These are phyloP conservation scores for Cephus spinipes DNA, from an alignment of 2,888 invertebrate species.

Conservation along the genomic window DNA sequence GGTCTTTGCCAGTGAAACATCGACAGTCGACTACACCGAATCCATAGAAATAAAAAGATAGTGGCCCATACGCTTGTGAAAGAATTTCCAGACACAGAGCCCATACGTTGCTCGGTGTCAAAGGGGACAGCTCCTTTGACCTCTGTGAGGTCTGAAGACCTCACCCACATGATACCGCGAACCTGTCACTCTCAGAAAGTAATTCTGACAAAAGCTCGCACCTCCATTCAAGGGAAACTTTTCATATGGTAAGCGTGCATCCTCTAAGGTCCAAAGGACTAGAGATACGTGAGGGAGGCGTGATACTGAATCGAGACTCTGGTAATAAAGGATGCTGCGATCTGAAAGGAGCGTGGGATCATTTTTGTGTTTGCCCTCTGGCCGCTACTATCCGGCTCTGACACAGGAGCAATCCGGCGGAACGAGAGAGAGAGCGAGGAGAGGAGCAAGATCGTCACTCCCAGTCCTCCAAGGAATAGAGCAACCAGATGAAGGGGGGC, in stretches of 20 bases:
- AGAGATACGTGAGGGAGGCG: slow-evolving; percentile 53
- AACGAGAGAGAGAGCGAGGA: too few species aligned
- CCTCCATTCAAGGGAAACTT: slow-evolving; percentile 50
- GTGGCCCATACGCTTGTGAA: too few species aligned
- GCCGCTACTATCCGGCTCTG: slow-evolving; percentile 6
- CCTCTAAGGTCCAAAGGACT: slow-evolving; percentile 37
- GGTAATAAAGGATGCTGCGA: slow-evolving; percentile 63
- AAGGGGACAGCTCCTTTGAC: slow-evolving; percentile 26
- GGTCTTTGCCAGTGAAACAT: too few species aligned
- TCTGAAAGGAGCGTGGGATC: slow-evolving; percentile 62
- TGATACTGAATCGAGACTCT: slow-evolving; percentile 64
- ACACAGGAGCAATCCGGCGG: neutral
- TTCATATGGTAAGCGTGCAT: slow-evolving; percentile 59
- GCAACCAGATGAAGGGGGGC: too few species aligned
- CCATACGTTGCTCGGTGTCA: neutral
- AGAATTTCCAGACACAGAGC: too few species aligned
- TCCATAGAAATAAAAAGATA: too few species aligned
- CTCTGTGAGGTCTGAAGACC: slow-evolving; percentile 20
- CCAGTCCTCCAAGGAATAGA: too few species aligned
- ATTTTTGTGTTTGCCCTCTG: slow-evolving; percentile 40
- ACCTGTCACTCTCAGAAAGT: slow-evolving; percentile 50
- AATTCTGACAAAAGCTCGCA: slow-evolving; percentile 51
- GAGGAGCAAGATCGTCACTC: too few species aligned
- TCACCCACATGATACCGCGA: slow-evolving; percentile 47
- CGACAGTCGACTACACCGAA: too few species aligned